Base-by-base conservation (phyloP, 2,797 vertebrate species). In the Acipenser ruthenus region DNA sequence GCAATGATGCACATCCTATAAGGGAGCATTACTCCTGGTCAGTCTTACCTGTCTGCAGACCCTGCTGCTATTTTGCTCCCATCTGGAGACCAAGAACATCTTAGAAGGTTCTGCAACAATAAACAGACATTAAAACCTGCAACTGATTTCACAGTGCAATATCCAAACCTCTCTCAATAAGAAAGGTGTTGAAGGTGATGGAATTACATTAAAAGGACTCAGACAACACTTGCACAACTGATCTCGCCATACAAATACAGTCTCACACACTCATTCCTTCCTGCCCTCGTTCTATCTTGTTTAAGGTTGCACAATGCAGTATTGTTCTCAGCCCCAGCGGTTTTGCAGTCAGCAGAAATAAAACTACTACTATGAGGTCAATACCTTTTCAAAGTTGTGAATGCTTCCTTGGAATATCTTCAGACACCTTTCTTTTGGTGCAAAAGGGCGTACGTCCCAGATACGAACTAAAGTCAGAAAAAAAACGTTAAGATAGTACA, bases 321-420 rank as follows among this genome's bases (percentile, higher is more conserved):
- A 0, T 37, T 37, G 37, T 37, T 5, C 5, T 37, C 37, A 37
- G 37, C 37, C 37, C 37, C 37, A 13, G 47, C 64, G 11, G 8
- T 63, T 1, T 62, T 56, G 5, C 4, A 49, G n/a, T 10, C 1
- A 37, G 7, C 12, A 65, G 8, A 15, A 56, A 49, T 56, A 48
- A 60, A 50, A 13, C 12, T 71, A 37, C 53, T 55, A 7, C n/a
- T 10, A 55, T 55, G 53, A 10, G n/a, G n/a, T 10, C 9, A 5
- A 55, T 80, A 97, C 96, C 93, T 99, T 99, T 70, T 99, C 97
- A 91, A 99, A 99, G 82, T 98, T 99, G 86, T 99, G 97, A 50
- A 95, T 88, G 0, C 96, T 98, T 65, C 95, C 97, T 81, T 99
- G 97, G 89, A 99, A 97, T 75, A 99, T 94, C 85, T 99, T 99